Conservation (phyloP, 2,113 vertebrate species). For the Lanius ludovicianus region DNA sequence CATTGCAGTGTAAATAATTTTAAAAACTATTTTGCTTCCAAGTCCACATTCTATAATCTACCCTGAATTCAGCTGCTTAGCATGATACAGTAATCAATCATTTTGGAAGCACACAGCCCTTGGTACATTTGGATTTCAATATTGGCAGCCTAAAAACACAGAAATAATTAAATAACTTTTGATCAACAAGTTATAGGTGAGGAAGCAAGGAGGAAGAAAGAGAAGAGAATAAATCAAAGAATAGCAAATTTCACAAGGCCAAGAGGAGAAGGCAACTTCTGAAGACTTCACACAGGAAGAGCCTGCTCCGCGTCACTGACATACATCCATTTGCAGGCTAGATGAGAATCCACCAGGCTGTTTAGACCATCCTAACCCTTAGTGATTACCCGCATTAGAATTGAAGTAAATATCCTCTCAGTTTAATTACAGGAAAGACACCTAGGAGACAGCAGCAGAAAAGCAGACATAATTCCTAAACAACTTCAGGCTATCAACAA, state of each 20-base stretch:
- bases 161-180: not conserved
- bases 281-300: not conserved
- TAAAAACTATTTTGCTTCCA: not conserved
- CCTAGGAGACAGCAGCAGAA: not conserved
- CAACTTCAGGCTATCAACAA: conserved; percentile 2
- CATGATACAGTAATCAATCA: not conserved
- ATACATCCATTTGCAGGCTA: not conserved
- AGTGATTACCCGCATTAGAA: conserved; percentile 10
- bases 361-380: not conserved
- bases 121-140: not conserved
- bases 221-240: not conserved
- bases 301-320: not conserved
- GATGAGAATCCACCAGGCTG: not conserved
- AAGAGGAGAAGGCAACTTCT: not conserved
- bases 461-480: conserved; percentile 18
- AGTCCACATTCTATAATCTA: not conserved
- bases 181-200: not conserved
- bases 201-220: not conserved
- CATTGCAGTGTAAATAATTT: not conserved
- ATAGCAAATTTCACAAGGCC: not conserved
- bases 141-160: not conserved
- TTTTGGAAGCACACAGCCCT: not conserved
- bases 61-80: not conserved
- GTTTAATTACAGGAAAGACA: conserved; percentile 54
- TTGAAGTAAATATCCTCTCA: not conserved